Percentiles rank a stretch among this genome's conserved stretches.
phyloP scores from a whole-genome alignment of 2,888 invertebrate genomes.

The Beris chalybata region DNA sequence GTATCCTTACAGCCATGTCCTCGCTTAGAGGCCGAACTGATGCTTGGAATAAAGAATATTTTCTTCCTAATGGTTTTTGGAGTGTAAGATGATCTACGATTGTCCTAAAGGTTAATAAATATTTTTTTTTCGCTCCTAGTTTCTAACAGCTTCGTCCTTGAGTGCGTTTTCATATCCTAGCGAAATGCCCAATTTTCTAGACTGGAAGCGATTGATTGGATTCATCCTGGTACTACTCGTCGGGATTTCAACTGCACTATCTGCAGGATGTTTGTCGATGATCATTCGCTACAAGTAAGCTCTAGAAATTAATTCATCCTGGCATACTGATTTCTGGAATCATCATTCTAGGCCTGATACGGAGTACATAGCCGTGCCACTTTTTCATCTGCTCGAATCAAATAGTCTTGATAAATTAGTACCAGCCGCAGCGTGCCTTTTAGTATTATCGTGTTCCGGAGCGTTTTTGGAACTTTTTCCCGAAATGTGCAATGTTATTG shows the following conservation, averaged over 20 bases:
- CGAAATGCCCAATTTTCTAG: conserved; percentile 47
- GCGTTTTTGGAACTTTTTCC: conserved; percentile 61
- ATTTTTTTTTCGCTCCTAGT: conserved; percentile 41
- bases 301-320: not conserved
- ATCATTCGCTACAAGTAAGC: conserved; percentile 52
- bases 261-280: conserved; percentile 52
- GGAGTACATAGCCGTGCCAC: conserved; percentile 54
- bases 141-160: conserved; percentile 50
- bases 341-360: conserved; percentile 44
- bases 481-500: conserved; percentile 58
- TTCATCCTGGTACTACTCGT: conserved; percentile 46
- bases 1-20: conserved; percentile 51
- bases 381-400: conserved; percentile 60
- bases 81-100: conserved; percentile 48
- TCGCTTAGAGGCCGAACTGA: conserved; percentile 49
- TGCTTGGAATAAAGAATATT: conserved; percentile 51
- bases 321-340: not conserved
- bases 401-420: conserved; percentile 61
- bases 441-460: conserved; percentile 59
- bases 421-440: conserved; percentile 60
- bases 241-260: conserved; percentile 48
- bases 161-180: conserved; percentile 52
- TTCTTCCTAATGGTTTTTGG: conserved; percentile 53
- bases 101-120: too few relatives aligned
- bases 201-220: conserved; percentile 47